Base-by-base conservation (phyloP, 2,888 invertebrate species). In the Apocheima hispidaria region DNA sequence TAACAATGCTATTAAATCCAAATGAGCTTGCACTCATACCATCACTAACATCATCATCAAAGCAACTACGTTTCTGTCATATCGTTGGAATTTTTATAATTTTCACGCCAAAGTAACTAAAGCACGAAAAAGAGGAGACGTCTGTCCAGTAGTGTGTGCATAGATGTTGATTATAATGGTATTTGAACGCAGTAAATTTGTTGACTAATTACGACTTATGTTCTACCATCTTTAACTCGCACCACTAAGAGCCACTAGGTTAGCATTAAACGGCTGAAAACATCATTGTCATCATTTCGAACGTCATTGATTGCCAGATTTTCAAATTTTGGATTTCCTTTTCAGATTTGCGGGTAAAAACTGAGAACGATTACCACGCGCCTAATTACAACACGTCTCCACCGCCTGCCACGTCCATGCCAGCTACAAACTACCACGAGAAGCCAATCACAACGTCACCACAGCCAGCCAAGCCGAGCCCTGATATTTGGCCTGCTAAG, bases 311-410 rank as follows among this genome's bases (percentile, higher is more conserved):
- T 6, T 41, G 5, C 10, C 20, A 30, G 30, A 18, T 18, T 5
- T 46, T 46, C 30, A 46, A 30, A 46, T 33, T 44, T 28, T n/a
- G n/a, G 1, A 21, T 10, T 44, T 12, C n/a, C n/a, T 18, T 93
- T 90, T 69, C 93, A 95, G 96, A 97, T 93, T 93, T 97, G 88
- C 95, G 96, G 80, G 95, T 96, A 78, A 96, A 96, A 83, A 94
- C 93, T 86, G 96, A 96, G 83, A 93, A 84, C 71, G 93, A 93
- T 64, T 93, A 87, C 70, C 89, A 93, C 74, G 85, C 92, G 71
- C 85, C 92, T 68, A 86, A 93, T 82, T 88, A 94, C 92, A 86
- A 94, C 85, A 90, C 94, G 75, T 93, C 94, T 33, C 93, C 94
- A 54, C 94, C 93, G 63, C 94, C 94, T 62, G 94, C 94, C 53